These are phyloP conservation scores for Rhabditoides inermis DNA, from an alignment of 2,888 invertebrate genomes.

Conservation along the genomic window DNA sequence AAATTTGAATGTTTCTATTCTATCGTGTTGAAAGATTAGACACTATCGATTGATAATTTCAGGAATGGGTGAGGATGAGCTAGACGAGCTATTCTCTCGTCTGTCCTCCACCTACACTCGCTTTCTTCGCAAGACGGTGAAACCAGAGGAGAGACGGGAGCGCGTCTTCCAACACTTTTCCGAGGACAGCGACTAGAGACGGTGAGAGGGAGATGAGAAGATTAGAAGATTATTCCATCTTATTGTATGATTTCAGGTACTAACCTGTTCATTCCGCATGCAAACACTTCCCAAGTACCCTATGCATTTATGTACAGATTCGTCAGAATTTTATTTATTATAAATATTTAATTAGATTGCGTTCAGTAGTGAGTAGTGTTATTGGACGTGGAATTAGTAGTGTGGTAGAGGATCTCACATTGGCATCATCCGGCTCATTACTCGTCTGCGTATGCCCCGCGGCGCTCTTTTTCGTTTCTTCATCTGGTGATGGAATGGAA, in stretches of 20 bases:
- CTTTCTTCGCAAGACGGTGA: too few species aligned
- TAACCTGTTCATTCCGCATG: too few species aligned
- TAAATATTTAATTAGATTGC: not conserved
- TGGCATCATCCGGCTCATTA: too few species aligned
- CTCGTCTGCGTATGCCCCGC: not conserved
- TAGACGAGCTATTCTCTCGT: constrained; percentile 33
- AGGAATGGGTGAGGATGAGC: constrained; percentile 32
- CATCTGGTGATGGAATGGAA: not conserved
- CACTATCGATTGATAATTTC: not conserved
- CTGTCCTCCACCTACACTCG: constrained; percentile 20
- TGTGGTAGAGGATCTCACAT: too few species aligned
- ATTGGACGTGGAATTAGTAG: too few species aligned
- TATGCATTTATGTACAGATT: too few species aligned
- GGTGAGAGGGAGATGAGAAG: not conserved
- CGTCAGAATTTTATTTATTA: not conserved
- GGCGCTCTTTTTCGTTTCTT: not conserved
- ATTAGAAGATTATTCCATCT: not conserved
- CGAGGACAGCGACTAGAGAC: not conserved
- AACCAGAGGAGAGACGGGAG: too few species aligned
- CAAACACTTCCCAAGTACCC: too few species aligned
- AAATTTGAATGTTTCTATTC: not conserved
- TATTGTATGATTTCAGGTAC: not conserved
- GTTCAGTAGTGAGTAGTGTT: constrained; percentile 7
- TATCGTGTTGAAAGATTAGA: not conserved
- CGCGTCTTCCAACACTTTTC: too few species aligned